These are phyloP conservation scores for Nestor notabilis DNA, from an alignment of 2,113 vertebrate species.

Conservation along the genomic window DNA sequence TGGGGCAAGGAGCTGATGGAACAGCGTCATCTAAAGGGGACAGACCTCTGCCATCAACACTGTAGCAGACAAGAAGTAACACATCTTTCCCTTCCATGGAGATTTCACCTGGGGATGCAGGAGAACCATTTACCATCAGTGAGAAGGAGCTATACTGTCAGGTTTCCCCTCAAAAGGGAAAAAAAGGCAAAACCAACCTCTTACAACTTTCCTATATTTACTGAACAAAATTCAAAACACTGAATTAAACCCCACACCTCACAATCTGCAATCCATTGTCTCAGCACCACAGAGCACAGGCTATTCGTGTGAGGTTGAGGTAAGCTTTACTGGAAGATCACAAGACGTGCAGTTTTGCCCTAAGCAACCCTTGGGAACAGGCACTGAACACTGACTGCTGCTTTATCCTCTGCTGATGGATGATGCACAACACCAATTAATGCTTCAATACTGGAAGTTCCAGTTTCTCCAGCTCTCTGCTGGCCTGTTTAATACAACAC, in stretches of 20 bases:
- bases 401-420: neutral
- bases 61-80: neutral
- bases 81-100: neutral
- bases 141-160: neutral
- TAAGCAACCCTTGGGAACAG: neutral
- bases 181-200: neutral
- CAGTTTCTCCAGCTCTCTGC: neutral
- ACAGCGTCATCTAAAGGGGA: neutral
- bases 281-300: neutral
- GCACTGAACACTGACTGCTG: neutral
- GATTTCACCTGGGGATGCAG: neutral
- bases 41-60: neutral
- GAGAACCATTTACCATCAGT: neutral
- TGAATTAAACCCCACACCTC: neutral
- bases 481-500: neutral
- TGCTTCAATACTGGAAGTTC: neutral
- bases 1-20: neutral
- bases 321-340: neutral
- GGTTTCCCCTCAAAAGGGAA: neutral
- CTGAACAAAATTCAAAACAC: neutral
- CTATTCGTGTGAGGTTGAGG: neutral
- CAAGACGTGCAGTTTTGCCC: neutral
- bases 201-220: neutral
- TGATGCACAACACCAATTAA: constrained; percentile 24
- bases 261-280: neutral